Conservation (phyloP, 1,140 invertebrate species). For the Laupala kohalensis region DNA sequence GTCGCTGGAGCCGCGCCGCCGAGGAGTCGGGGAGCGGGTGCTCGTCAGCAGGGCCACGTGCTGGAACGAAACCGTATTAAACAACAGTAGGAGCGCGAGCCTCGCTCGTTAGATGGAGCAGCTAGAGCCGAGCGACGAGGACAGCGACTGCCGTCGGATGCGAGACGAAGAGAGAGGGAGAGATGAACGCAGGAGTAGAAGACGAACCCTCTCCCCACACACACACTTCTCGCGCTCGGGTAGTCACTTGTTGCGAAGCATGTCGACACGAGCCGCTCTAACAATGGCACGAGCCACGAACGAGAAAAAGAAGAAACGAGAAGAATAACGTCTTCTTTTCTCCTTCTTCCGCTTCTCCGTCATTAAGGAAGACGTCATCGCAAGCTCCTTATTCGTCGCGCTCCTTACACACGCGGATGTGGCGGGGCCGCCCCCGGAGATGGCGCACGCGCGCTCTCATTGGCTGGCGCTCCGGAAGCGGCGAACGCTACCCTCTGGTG, state of each 20-base stretch:
- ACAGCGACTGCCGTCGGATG: not conserved
- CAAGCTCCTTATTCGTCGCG: no score
- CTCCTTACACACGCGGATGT: no score
- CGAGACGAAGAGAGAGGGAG: not conserved
- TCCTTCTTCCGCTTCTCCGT: not conserved
- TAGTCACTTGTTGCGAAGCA: slow-evolving; percentile 33
- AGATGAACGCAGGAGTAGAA: not conserved
- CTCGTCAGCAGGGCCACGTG: not conserved
- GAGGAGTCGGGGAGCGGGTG: no score
- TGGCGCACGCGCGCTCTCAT: no score
- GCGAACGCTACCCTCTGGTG: no score
- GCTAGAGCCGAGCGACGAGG: not conserved
- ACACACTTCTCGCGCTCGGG: slow-evolving; percentile 30
- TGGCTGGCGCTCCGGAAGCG: no score
- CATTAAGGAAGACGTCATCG: no score
- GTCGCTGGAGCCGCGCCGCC: not conserved
- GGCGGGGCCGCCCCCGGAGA: no score
- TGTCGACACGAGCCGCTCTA: slow-evolving; percentile 29
- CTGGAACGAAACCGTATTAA: slow-evolving; percentile 6
- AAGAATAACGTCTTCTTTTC: no score
- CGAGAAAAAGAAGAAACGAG: no score
- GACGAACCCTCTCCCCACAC: not conserved
- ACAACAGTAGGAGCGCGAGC: not conserved
- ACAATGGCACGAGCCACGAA: slow-evolving; percentile 4
- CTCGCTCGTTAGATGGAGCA: slow-evolving; percentile 5